Conservation (phyloP, 1,140 invertebrate species). For the Eulimnadia texana region DNA sequence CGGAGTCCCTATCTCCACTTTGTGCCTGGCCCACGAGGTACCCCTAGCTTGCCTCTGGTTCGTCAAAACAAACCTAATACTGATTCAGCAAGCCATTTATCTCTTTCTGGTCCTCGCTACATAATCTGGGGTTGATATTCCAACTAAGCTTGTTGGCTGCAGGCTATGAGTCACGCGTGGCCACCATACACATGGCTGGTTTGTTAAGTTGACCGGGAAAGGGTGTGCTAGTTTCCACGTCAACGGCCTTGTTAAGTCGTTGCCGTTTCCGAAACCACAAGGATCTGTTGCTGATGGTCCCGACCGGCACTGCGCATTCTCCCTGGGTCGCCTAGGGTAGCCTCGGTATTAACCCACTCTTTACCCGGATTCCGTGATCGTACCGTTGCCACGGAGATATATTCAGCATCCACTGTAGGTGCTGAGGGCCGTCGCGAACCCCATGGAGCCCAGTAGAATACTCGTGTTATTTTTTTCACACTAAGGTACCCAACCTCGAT, state of each 20-base stretch:
- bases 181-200: not conserved
- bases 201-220: not conserved
- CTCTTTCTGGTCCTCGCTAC: not conserved
- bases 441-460: not conserved
- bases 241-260: not conserved
- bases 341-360: not conserved
- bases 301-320: not conserved
- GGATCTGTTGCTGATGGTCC: not conserved
- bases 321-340: not conserved
- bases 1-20: not conserved
- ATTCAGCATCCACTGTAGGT: not conserved
- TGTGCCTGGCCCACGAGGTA: not conserved
- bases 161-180: not conserved
- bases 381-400: not conserved
- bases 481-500: not conserved
- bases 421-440: not conserved
- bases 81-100: not conserved
- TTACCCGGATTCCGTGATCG: not conserved
- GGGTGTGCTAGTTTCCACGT: not conserved
- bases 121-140: not conserved
- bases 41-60: not conserved
- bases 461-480: not conserved
- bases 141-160: not conserved
- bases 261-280: not conserved
- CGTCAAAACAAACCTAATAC: not conserved